Evolutionary conservation across 2,797 vertebrate genomes (phyloP).

Genomic region (Chaetodon trifasciatus): DNA sequence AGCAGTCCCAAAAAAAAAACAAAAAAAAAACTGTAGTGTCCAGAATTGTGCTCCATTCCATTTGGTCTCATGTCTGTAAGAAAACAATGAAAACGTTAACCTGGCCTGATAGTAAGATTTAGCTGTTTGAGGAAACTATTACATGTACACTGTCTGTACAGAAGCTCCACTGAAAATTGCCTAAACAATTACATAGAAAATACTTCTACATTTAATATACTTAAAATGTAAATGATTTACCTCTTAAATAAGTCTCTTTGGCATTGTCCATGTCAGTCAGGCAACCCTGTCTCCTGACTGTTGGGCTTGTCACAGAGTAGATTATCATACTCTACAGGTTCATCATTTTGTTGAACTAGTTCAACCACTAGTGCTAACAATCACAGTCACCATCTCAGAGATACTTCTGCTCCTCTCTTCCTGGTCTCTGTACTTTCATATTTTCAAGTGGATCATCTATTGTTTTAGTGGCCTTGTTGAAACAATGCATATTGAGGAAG

Average conservation of each 20-base stretch:
- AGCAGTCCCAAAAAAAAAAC: background rate
- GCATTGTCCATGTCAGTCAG: too few relatives aligned
- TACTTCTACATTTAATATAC: too few relatives aligned
- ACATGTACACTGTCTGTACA: too few relatives aligned
- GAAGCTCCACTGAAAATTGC: too few relatives aligned
- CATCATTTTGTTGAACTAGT: background rate
- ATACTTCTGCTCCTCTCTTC: background rate
- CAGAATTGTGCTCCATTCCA: background rate
- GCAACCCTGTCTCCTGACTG: background rate
- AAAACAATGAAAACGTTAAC: constrained; percentile 6
- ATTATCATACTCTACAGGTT: background rate
- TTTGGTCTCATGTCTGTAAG: constrained; percentile 2
- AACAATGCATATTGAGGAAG: too few relatives aligned
- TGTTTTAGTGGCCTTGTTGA: background rate
- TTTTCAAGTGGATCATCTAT: background rate
- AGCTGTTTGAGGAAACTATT: background rate
- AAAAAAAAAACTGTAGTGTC: background rate
- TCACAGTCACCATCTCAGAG: background rate
- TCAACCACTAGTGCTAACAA: background rate
- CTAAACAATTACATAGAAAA: too few relatives aligned
- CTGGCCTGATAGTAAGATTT: too few relatives aligned
- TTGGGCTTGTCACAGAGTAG: background rate
- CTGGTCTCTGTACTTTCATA: background rate
- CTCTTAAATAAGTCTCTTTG: background rate
- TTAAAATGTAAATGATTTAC: background rate